Evolutionary conservation across 2,113 vertebrate genomes (phyloP), one percentile per base, ranked within the genome.

Genomic region (Limnothrissa miodon): DNA sequence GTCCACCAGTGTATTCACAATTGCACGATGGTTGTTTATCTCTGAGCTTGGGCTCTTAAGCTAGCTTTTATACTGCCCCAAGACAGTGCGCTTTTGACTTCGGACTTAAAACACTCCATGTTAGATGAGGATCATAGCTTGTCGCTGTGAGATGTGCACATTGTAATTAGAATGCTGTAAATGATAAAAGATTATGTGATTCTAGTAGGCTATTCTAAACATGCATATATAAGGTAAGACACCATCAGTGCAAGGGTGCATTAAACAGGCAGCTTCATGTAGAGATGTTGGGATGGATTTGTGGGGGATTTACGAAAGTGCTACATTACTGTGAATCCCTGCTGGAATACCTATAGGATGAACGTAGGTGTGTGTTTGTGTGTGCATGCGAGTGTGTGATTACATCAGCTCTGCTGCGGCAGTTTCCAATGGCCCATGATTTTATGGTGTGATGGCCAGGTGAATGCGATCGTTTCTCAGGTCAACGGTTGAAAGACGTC

Each of bases 361-460:
- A 33, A 36, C 17, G 66, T 70, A 10, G 29, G 62, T 74, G 9
- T 13, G 29, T 70, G 62, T 70, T 25, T 62, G 59, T 62, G 53
- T 59, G 53, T 59, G 53, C 59, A 33, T 66, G 59, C 11, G 66
- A 74, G 29, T 74, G 33, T 74, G 66, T 74, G 29, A 66, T 66
- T 66, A 25, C 59, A 66, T 66, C 59, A 66, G 59, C 59, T 66
- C 4, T 66, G 59, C 59, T 66, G 11, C 25, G 13, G 25, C 33
- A 33, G 59, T 66, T 25, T 33, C 59, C 59, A 66, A 29, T 33
- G 59, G 59, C 10, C 59, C 59, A 25, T 33, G 59, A 6, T 25
- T 11, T 13, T 36, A 15, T 74, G 66, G 66, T 74, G 66, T 36
- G 66, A 33, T 74, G 25, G 29, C 66, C 11, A 74, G 62, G 62